Percentiles rank a stretch among this genome's conserved stretches.
phyloP scores from a whole-genome alignment of 2,113 vertebrate species.

The Psophia crepitans region DNA sequence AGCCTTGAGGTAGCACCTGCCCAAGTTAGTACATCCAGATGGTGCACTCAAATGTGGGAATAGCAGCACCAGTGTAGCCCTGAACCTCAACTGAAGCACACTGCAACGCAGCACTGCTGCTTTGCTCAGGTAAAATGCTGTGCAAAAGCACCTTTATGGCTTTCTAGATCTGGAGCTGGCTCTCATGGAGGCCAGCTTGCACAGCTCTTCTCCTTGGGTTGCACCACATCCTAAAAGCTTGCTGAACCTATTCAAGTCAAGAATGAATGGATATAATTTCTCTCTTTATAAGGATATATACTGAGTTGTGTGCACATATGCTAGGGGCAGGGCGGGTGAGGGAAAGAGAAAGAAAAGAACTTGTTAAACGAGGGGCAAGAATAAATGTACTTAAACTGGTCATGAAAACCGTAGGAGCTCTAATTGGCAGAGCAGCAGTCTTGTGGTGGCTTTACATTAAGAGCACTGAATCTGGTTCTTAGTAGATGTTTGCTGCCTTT shows the following conservation, averaged over 20 bases:
- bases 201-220: not conserved
- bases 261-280: not conserved
- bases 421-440: not conserved
- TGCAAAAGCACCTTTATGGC: not conserved
- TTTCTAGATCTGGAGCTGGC: not conserved
- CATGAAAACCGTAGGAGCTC: not conserved
- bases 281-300: not conserved
- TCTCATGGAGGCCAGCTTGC: not conserved
- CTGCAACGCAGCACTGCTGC: not conserved
- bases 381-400: not conserved
- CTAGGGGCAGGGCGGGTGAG: not conserved
- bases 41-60: constrained; percentile 13
- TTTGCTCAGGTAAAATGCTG: not conserved
- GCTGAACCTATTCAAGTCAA: not conserved
- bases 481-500: not conserved
- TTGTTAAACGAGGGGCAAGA: not conserved
- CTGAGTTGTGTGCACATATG: not conserved
- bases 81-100: not conserved
- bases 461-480: not conserved
- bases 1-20: constrained; percentile 50
- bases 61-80: not conserved
- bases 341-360: not conserved
- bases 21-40: constrained; percentile 2
- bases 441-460: not conserved
- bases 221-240: not conserved